Evolutionary conservation across 1,140 invertebrate genomes (phyloP).

Genomic region (Dendrolimus punctatus): DNA sequence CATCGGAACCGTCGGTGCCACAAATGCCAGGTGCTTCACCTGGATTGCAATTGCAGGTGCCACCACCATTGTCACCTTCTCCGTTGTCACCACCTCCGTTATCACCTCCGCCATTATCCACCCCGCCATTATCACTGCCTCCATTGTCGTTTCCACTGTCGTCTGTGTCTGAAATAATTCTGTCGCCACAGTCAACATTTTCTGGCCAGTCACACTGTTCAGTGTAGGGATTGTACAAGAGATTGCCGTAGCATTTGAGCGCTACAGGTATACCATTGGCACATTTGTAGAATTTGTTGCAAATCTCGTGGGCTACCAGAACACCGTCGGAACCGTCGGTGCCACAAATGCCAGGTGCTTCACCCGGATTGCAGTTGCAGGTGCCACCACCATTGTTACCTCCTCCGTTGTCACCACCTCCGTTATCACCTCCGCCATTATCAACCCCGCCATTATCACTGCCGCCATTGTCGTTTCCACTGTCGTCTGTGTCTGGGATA

Average conservation of each 20-base stretch:
- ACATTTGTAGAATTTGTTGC: slow-evolving; percentile 36
- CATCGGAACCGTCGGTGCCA: slow-evolving; percentile 15
- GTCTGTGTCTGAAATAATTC: slow-evolving; percentile 13
- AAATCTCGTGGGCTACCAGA: slow-evolving; percentile 31
- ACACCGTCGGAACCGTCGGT: slow-evolving; percentile 18
- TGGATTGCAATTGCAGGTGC: slow-evolving; percentile 21
- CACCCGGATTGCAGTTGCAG: slow-evolving; percentile 12
- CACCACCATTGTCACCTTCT: slow-evolving; percentile 1
- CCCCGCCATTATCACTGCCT: neutral
- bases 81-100: slow-evolving; percentile 1
- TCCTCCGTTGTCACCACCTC: neutral
- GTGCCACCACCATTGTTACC: slow-evolving; percentile 2
- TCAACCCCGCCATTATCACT: neutral
- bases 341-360: slow-evolving; percentile 24
- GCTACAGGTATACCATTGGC: slow-evolving; percentile 19
- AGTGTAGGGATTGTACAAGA: slow-evolving; percentile 72
- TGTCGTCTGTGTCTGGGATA: slow-evolving; percentile 8
- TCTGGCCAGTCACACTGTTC: slow-evolving; percentile 75
- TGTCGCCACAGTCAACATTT: slow-evolving; percentile 58
- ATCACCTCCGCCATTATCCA: neutral
- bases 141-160: neutral
- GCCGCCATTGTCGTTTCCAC: slow-evolving; percentile 4
- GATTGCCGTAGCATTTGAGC: slow-evolving; percentile 49
- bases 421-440: neutral
- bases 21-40: slow-evolving; percentile 26